Evolutionary conservation across 2,888 invertebrate genomes (phyloP).

Genomic region (Agriopis leucophaearia): DNA sequence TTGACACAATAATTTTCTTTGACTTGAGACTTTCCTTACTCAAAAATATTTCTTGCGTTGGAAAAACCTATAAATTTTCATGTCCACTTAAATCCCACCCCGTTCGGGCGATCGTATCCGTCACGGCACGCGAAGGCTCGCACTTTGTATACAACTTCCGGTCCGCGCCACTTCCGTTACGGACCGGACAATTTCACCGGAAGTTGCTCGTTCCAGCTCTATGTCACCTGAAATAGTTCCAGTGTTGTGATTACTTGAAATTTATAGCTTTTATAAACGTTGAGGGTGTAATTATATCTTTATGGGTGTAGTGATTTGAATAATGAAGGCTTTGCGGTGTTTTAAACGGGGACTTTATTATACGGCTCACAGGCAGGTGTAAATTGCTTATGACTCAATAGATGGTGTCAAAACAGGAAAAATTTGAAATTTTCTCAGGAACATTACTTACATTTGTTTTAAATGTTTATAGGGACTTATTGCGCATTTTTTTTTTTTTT

Average conservation of each 20-base stretch:
- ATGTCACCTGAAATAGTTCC: slow-evolving; percentile 77
- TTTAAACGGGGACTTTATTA: slow-evolving; percentile 16
- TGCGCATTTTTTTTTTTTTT: too few species aligned
- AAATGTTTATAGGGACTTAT: background rate
- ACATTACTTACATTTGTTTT: too few species aligned
- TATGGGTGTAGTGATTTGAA: slow-evolving; percentile 37
- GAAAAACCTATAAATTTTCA: slow-evolving; percentile 39
- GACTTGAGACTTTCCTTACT: background rate
- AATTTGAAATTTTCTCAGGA: background rate
- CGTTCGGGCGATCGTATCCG: slow-evolving; percentile 45
- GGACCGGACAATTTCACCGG: slow-evolving; percentile 69
- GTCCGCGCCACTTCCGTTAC: slow-evolving; percentile 50
- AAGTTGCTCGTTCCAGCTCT: slow-evolving; percentile 74
- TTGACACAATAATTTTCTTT: slow-evolving; percentile 1
- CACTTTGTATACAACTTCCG: slow-evolving; percentile 85
- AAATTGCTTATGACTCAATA: slow-evolving; percentile 25
- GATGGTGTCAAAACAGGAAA: background rate
- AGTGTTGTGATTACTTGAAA: slow-evolving; percentile 76
- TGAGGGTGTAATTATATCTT: slow-evolving; percentile 68
- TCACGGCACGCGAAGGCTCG: slow-evolving; percentile 79
- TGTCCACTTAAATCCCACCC: slow-evolving; percentile 37
- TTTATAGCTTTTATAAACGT: slow-evolving; percentile 68
- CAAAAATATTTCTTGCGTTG: slow-evolving; percentile 31
- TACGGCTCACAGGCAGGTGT: slow-evolving; percentile 11
- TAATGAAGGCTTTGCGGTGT: slow-evolving; percentile 26